Conservation (phyloP, 2,113 vertebrate species). For the Malurus elegans region DNA sequence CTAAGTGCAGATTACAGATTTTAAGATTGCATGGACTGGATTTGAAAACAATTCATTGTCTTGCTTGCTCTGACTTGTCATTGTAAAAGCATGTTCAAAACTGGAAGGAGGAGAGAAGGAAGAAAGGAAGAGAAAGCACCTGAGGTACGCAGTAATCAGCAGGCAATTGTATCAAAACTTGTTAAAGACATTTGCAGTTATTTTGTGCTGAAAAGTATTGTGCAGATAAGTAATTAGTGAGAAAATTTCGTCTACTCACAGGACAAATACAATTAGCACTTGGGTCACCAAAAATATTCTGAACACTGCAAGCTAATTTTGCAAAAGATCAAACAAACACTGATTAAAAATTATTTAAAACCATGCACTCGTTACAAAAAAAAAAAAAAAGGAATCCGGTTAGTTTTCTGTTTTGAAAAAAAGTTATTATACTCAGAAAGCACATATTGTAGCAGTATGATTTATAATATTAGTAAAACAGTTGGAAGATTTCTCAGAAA, state of each 20-base stretch:
- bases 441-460: not conserved
- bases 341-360: not conserved
- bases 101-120: not conserved
- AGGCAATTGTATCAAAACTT: not conserved
- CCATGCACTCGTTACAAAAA: accelerated
- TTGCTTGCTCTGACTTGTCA: not conserved
- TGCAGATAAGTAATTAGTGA: not conserved
- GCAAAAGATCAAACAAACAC: no score
- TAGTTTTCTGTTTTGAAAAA: not conserved
- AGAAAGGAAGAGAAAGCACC: not conserved
- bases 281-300: not conserved
- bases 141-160: not conserved
- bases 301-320: not conserved
- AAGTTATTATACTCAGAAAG: not conserved
- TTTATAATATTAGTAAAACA: not conserved
- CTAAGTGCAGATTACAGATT: not conserved
- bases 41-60: not conserved
- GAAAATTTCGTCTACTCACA: not conserved
- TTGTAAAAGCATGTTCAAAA: not conserved
- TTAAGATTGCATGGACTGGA: not conserved
- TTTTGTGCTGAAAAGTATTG: not conserved
- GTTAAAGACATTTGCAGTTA: not conserved
- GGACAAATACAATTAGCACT: not conserved
- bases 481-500: not conserved
- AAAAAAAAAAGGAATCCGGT: not conserved